Evolutionary conservation across 2,888 invertebrate species (phyloP).

Genomic region (Mystacides longicornis): DNA sequence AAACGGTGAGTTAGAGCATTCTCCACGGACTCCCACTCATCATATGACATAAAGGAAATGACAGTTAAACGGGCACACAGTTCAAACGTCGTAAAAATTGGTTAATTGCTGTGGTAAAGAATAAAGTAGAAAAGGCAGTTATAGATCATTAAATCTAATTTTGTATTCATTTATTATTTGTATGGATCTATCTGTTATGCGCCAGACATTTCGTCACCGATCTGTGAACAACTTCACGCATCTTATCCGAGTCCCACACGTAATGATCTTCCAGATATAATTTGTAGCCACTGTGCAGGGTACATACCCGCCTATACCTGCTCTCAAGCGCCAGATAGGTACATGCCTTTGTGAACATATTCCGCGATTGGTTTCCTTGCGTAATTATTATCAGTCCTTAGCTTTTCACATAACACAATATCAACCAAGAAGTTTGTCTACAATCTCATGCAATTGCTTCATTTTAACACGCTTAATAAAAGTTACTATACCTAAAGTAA

Average conservation of each 20-base stretch:
- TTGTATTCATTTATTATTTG: neutral
- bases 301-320: neutral
- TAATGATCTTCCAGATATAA: neutral
- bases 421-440: no score
- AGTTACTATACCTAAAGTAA: no score
- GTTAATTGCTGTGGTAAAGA: neutral
- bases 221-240: slow-evolving; percentile 1
- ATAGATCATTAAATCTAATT: slow-evolving; percentile 1
- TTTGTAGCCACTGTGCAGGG: neutral
- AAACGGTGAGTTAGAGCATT: no score
- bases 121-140: neutral
- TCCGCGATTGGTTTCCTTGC: no score
- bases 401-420: no score
- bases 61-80: neutral
- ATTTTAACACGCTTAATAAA: no score
- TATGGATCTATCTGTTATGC: neutral
- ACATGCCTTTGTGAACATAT: no score
- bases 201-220: slow-evolving; percentile 5
- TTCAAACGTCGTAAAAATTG: neutral
- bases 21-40: no score
- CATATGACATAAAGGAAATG: neutral
- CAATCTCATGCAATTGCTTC: no score
- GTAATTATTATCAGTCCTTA: no score
- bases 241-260: neutral
- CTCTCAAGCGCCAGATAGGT: no score